A percentile compares a stretch with the other conserved stretches of the same genome.
Conservation (phyloP, 2,797 vertebrate genomes). For the Coracias cyanogaster region DNA sequence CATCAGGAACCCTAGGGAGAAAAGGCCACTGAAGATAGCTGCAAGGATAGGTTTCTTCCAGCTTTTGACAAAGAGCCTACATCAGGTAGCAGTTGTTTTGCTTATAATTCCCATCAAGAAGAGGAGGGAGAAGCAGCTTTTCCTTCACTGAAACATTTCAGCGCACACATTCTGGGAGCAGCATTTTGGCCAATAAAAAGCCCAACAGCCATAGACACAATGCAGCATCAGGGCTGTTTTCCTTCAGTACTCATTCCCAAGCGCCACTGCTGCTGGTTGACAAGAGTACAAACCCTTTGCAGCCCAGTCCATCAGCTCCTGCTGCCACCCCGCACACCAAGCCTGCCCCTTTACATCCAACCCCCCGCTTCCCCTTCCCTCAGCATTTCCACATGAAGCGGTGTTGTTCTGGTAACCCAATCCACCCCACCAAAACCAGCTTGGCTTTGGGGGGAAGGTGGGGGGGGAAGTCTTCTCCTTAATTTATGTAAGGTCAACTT, state of each 20-base stretch:
- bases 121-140: not conserved
- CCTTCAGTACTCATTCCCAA: not conserved
- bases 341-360: not conserved
- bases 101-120: not conserved
- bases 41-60: not conserved
- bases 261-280: not conserved
- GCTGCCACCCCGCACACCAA: not conserved
- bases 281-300: not conserved
- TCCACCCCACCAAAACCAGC: not conserved
- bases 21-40: not conserved
- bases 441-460: not conserved
- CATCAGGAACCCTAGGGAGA: not conserved
- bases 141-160: not conserved
- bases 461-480: not conserved
- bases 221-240: not conserved
- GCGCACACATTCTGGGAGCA: not conserved
- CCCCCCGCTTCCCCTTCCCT: not conserved
- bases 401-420: not conserved
- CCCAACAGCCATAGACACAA: not conserved
- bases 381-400: not conserved
- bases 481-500: conserved; percentile 22
- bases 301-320: not conserved
- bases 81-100: not conserved
- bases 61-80: not conserved
- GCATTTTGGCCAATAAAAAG: not conserved